Evolutionary conservation across 2,888 invertebrate species (phyloP), one percentile per base, ranked within the genome.

Genomic region (Pachycephus smyrnensis): DNA sequence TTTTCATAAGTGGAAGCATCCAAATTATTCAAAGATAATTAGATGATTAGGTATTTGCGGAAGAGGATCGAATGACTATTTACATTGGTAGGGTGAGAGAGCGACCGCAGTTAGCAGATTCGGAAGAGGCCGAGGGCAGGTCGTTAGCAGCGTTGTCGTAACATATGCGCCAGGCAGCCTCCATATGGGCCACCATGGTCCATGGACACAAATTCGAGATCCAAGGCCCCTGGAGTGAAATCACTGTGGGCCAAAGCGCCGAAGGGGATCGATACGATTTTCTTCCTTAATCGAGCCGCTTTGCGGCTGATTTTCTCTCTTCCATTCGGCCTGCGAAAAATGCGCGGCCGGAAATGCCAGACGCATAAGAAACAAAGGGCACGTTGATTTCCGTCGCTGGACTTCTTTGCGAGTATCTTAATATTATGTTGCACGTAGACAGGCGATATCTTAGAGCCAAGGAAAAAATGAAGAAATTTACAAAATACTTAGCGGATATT

Each of bases 121-220:
- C 85, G 85, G 80, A 87, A 86, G 40, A 40, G 40, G 87, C 88
- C 88, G 86, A 88, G 88, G 89, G 89, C 89, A 88, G 88, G 86
- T 91, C 91, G 91, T 91, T 91, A 91, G 91, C 89, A 88, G 89
- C 89, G 88, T 89, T 91, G 91, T 90, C 86, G 89, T 86, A 91
- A 90, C 91, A 91, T 91, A 91, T 91, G 91, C 90, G 90, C 88
- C 79, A 83, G 90, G 91, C 91, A 91, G 90, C 82, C 89, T 90
- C 91, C 91, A 91, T 91, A 91, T 91, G 91, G 90, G 90, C 86
- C 88, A 89, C 84, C 86, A 82, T 77, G 80, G 35, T 30, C 15
- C 81, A 84, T 84, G 84, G 85, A 84, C 85, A 87, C 85, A 86
- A 85, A 88, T 40, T 40, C 40, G 40, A 40, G 40, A 40, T 85